Percentiles rank a stretch among this genome's conserved stretches.
phyloP scores from a whole-genome alignment of 2,888 invertebrate species.

The Aspidiotus destructor region DNA sequence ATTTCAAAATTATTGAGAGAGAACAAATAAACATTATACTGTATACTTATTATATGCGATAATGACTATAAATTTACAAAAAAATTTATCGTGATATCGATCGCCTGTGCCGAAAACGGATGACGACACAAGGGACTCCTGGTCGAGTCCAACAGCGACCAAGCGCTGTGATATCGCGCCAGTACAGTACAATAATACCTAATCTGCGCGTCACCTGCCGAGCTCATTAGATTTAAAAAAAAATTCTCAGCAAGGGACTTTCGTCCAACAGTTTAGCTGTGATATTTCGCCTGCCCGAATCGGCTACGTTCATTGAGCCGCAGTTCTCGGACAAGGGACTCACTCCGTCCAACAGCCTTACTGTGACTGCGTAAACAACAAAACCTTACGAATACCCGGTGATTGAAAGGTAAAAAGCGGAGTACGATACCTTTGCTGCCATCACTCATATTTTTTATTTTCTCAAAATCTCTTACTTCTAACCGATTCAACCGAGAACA shows the following conservation, averaged over 20 bases:
- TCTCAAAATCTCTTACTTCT: too few species aligned
- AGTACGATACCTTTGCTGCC: constrained; percentile 23
- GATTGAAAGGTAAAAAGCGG: neutral
- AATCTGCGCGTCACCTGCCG: constrained; percentile 34
- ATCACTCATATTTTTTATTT: too few species aligned
- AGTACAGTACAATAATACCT: neutral
- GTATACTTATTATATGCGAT: neutral
- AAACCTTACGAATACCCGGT: neutral
- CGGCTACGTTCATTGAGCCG: neutral
- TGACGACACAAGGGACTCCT: constrained; percentile 27
- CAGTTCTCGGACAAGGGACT: constrained; percentile 34
- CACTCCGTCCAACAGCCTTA: constrained; percentile 35
- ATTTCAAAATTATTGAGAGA: too few species aligned
- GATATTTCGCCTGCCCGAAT: constrained; percentile 35
- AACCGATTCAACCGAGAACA: too few species aligned
- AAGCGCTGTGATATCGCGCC: constrained; percentile 30
- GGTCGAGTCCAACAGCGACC: constrained; percentile 30
- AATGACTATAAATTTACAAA: neutral
- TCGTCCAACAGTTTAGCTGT: constrained; percentile 37
- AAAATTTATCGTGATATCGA: neutral
- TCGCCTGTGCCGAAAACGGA: constrained; percentile 19
- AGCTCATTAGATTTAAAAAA: constrained; percentile 13
- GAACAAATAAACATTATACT: too few species aligned
- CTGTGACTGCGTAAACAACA: constrained; percentile 40
- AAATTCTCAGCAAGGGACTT: constrained; percentile 35